A percentile compares a stretch with the other conserved stretches of the same genome.
Evolutionary conservation across 2,888 invertebrate genomes (phyloP).

Genomic region (Calameuta pallipes): DNA sequence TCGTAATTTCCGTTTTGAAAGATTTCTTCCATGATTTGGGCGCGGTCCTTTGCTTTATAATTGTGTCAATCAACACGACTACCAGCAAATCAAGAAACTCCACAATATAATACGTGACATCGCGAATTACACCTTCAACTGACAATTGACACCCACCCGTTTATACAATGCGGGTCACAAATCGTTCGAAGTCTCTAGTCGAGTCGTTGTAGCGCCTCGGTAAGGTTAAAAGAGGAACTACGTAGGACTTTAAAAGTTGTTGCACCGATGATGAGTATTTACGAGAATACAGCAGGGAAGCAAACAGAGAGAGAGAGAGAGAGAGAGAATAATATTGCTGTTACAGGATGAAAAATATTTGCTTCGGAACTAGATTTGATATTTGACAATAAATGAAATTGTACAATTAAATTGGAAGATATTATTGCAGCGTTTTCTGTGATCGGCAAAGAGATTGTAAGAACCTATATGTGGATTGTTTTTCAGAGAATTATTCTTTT

Average conservation of each 20-base stretch:
- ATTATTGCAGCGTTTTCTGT: no score
- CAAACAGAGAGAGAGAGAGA: no score
- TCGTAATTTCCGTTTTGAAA: constrained; percentile 60
- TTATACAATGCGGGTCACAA: background rate
- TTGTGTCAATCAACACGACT: background rate
- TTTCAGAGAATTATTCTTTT: no score
- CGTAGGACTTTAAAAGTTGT: background rate
- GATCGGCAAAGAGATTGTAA: no score
- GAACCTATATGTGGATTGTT: no score
- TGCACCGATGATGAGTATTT: background rate
- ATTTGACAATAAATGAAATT: no score
- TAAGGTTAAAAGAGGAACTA: background rate
- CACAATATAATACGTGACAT: background rate
- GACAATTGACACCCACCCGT: background rate
- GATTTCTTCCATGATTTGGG: constrained; percentile 54
- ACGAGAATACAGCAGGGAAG: background rate
- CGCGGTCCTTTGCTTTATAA: background rate
- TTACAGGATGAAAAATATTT: background rate
- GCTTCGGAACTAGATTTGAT: background rate
- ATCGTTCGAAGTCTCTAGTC: background rate
- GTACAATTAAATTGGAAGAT: no score
- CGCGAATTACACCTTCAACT: background rate
- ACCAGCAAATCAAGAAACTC: background rate
- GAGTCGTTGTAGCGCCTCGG: background rate
- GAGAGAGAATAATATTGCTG: background rate